A percentile compares a stretch with the other conserved stretches of the same genome.
Conservation (phyloP, 2,888 invertebrate genomes). For the Nomada fabriciana region DNA sequence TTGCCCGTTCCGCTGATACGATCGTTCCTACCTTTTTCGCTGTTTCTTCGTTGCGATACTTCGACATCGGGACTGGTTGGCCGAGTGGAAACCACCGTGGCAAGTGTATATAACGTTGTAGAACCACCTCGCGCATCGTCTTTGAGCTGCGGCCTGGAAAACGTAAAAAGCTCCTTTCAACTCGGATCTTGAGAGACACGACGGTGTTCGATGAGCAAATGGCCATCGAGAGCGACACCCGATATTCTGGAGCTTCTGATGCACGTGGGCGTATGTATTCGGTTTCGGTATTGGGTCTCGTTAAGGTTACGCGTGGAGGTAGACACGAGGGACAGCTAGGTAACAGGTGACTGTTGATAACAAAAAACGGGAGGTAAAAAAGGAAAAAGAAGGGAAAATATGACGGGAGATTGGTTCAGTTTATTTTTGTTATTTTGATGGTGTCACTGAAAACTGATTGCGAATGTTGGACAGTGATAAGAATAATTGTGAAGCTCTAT, state of each 20-base stretch:
- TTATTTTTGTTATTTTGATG: too few relatives aligned
- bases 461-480: too few relatives aligned
- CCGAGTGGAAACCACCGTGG: slow-evolving; percentile 31
- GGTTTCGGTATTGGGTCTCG: slow-evolving; percentile 21
- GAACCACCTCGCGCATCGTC: slow-evolving; percentile 12
- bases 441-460: too few relatives aligned
- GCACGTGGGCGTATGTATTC: slow-evolving; percentile 8
- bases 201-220: not conserved
- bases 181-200: not conserved
- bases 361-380: not conserved
- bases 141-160: slow-evolving; percentile 22
- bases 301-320: not conserved
- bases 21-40: slow-evolving; percentile 59
- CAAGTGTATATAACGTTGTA: slow-evolving; percentile 18
- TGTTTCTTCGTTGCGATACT: slow-evolving; percentile 29
- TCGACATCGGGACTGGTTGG: slow-evolving; percentile 24
- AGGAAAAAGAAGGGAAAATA: not conserved
- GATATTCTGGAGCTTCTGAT: not conserved
- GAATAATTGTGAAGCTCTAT: too few relatives aligned
- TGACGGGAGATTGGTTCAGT: not conserved
- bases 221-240: slow-evolving; percentile 11
- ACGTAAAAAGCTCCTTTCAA: slow-evolving; percentile 19
- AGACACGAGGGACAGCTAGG: not conserved
- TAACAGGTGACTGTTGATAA: slow-evolving; percentile 12
- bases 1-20: slow-evolving; percentile 49